Conservation (phyloP, 2,113 vertebrate genomes). For the Salvelinus sp. region DNA sequence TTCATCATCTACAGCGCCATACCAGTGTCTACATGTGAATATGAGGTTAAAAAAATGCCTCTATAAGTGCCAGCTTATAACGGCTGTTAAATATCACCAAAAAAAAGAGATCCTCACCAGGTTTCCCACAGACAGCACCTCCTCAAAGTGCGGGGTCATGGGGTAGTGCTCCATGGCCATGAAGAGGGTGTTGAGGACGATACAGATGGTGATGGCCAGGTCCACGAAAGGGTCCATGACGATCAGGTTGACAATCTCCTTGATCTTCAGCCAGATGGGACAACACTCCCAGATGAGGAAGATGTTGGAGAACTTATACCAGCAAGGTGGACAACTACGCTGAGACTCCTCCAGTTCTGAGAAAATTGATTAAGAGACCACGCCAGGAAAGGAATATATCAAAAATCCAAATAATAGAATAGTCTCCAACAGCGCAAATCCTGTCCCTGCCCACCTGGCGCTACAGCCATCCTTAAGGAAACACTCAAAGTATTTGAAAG, state of each 20-base stretch:
- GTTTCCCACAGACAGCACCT: conserved; percentile 86
- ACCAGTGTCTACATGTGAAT: too few species aligned
- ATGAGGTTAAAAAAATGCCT: too few species aligned
- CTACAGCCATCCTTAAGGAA: too few species aligned
- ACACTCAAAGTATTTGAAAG: too few species aligned
- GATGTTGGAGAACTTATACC: conserved; percentile 94
- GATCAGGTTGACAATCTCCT: conserved; percentile 90
- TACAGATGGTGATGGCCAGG: conserved; percentile 97
- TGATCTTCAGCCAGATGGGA: conserved; percentile 90
- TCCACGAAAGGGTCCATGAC: conserved; percentile 99
- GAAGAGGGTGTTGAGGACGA: conserved; percentile 95
- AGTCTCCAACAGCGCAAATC: too few species aligned
- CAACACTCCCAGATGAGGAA: conserved; percentile 98
- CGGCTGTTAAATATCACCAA: conserved; percentile 38
- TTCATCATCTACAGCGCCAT: not conserved
- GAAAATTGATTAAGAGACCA: conserved; percentile 20
- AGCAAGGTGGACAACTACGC: conserved; percentile 94
- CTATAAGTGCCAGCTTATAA: not conserved
- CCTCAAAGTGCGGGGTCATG: conserved; percentile 84
- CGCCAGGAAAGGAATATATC: too few species aligned
- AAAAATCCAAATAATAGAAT: too few species aligned
- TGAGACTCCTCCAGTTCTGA: conserved; percentile 96
- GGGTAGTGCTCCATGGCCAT: conserved; percentile 99
- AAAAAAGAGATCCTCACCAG: conserved; percentile 82
- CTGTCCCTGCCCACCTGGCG: too few species aligned